A percentile compares a stretch with the other conserved stretches of the same genome.
These are phyloP conservation scores for Cotesia vestalis DNA, from an alignment of 1,140 invertebrate species.

Conservation along the genomic window DNA sequence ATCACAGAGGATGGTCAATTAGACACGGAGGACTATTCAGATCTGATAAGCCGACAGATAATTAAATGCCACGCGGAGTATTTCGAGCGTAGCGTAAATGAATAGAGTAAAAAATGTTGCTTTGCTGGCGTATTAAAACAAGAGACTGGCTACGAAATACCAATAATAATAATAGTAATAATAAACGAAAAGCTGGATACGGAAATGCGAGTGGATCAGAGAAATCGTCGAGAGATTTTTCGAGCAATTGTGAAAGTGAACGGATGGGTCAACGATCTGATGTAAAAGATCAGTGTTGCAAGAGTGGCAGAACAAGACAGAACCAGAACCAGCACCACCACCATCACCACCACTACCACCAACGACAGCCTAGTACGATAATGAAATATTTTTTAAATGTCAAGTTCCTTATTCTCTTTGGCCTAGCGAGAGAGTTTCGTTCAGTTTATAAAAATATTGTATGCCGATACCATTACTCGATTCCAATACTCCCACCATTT, in stretches of 20 bases:
- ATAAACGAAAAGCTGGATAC: neutral
- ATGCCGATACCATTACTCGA: too few relatives aligned
- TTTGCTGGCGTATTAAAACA: neutral
- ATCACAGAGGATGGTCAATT: too few relatives aligned
- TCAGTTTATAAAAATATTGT: too few relatives aligned
- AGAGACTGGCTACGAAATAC: neutral
- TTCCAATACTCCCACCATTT: too few relatives aligned
- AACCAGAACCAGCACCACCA: neutral
- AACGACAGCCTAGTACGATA: too few relatives aligned
- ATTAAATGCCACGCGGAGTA: too few relatives aligned
- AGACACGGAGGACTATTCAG: too few relatives aligned
- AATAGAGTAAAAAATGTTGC: neutral
- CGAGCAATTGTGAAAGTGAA: constrained; percentile 35
- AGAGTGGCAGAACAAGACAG: neutral
- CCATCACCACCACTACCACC: too few relatives aligned
- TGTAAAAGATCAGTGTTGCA: constrained; percentile 19
- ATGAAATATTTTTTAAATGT: too few relatives aligned
- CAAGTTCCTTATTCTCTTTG: too few relatives aligned
- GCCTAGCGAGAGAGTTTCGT: too few relatives aligned
- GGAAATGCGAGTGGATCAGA: constrained; percentile 29
- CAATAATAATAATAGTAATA: neutral
- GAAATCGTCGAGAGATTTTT: constrained; percentile 32
- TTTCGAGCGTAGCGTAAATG: neutral
- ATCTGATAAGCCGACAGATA: too few relatives aligned
- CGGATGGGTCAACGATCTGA: constrained; percentile 20